These are phyloP conservation scores for Erpetoichthys calabaricus DNA, from an alignment of 2,797 vertebrate genomes.

Conservation along the genomic window DNA sequence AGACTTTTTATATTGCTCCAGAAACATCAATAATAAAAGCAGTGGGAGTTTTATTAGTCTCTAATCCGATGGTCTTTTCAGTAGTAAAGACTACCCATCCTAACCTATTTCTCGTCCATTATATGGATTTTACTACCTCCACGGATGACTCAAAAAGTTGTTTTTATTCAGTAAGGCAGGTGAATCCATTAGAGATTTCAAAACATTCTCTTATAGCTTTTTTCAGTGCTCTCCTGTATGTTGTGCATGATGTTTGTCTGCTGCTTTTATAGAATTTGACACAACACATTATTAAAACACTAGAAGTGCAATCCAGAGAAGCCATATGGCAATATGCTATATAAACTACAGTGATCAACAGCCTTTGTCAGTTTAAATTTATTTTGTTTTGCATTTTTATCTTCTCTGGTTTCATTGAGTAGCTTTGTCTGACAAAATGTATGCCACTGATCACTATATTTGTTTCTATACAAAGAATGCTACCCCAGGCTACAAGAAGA, in stretches of 20 bases:
- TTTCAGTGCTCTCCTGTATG: slow-evolving; percentile 1
- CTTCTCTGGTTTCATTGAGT: no score
- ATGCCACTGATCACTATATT: no score
- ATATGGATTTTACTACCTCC: background rate
- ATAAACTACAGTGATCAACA: no score
- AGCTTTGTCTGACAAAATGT: no score
- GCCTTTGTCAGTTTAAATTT: no score
- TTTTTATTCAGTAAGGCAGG: slow-evolving; percentile 1
- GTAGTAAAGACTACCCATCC: background rate
- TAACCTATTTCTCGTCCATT: background rate
- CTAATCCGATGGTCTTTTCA: slow-evolving; percentile 18
- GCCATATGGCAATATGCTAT: no score
- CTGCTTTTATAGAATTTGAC: background rate
- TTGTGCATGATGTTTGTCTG: background rate
- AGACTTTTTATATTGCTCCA: slow-evolving; percentile 20
- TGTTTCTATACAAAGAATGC: no score
- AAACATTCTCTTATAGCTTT: background rate
- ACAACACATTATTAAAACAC: no score
- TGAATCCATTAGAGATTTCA: background rate
- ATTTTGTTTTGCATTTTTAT: no score
- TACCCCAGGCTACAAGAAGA: no score
- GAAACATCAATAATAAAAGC: slow-evolving; percentile 44
- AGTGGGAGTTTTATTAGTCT: slow-evolving; percentile 35
- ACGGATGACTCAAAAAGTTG: background rate
- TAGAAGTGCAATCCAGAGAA: no score